Evolutionary conservation across 1,140 invertebrate genomes (phyloP).

Genomic region (Gonatopus flavifemur): DNA sequence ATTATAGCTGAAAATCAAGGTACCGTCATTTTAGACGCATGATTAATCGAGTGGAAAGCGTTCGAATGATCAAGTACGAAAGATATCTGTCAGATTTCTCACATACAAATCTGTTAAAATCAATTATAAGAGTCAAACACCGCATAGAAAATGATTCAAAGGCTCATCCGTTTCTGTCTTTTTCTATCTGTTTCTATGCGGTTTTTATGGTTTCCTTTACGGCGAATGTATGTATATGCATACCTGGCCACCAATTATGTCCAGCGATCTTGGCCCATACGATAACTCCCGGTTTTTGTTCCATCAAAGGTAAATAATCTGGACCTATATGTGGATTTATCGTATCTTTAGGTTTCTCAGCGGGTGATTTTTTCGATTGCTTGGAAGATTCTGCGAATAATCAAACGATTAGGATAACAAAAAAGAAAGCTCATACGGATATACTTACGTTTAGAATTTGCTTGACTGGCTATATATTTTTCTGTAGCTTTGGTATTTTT

Average conservation of each 20-base stretch:
- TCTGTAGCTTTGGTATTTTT: slow-evolving; percentile 30
- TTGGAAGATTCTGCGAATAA: not conserved
- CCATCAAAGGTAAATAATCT: slow-evolving; percentile 33
- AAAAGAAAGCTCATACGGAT: no score
- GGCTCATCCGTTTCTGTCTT: no score
- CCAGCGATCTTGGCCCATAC: slow-evolving; percentile 47
- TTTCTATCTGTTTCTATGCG: no score
- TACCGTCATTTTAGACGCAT: not conserved
- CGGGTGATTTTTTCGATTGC: slow-evolving; percentile 8
- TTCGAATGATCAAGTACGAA: no score
- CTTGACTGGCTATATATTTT: slow-evolving; percentile 23
- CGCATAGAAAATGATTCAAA: no score
- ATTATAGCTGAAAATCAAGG: slow-evolving; percentile 40
- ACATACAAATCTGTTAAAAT: no score
- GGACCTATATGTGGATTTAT: slow-evolving; percentile 9
- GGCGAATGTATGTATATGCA: slow-evolving; percentile 9
- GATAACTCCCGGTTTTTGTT: slow-evolving; percentile 45
- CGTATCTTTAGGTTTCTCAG: slow-evolving; percentile 20
- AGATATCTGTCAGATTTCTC: no score
- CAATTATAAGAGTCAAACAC: no score
- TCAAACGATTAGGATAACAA: not conserved
- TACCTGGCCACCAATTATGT: slow-evolving; percentile 51
- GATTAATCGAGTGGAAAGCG: no score
- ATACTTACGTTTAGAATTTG: slow-evolving; percentile 28
- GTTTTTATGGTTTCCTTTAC: no score